A percentile compares a stretch with the other conserved stretches of the same genome.
These are phyloP conservation scores for Ellobius talpinus DNA, from an alignment of 2,113 vertebrate species.

Conservation along the genomic window DNA sequence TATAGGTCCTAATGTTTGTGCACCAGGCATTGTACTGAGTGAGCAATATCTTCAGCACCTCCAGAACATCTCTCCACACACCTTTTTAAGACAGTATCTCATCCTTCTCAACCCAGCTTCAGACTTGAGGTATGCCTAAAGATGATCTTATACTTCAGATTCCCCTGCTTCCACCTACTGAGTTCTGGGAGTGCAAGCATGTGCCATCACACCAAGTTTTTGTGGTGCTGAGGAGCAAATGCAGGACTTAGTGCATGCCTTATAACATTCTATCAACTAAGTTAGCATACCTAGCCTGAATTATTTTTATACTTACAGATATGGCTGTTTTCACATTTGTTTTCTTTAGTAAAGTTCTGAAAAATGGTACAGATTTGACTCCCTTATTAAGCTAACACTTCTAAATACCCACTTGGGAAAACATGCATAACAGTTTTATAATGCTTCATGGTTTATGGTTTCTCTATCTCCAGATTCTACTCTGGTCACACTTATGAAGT, in stretches of 20 bases:
- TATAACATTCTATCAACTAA: neutral
- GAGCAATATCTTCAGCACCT: neutral
- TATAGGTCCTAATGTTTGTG: neutral
- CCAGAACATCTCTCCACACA: neutral
- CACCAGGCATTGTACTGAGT: no score
- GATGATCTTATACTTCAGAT: neutral
- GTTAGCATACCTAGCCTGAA: neutral
- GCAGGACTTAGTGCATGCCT: neutral
- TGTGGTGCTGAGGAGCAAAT: neutral
- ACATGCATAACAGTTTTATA: neutral
- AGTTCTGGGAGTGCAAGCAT: neutral
- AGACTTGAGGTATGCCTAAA: neutral
- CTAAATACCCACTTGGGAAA: neutral
- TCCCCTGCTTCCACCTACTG: neutral
- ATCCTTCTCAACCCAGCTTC: neutral
- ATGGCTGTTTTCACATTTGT: neutral
- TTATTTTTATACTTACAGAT: neutral
- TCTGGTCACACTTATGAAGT: neutral
- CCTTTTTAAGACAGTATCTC: neutral
- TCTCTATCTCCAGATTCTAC: neutral
- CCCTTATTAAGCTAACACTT: neutral
- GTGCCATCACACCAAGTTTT: neutral
- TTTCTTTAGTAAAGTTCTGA: neutral
- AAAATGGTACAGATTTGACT: neutral
- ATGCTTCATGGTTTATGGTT: neutral